Evolutionary conservation across 2,113 vertebrate species (phyloP).

Genomic region (Podocnemis expansa): DNA sequence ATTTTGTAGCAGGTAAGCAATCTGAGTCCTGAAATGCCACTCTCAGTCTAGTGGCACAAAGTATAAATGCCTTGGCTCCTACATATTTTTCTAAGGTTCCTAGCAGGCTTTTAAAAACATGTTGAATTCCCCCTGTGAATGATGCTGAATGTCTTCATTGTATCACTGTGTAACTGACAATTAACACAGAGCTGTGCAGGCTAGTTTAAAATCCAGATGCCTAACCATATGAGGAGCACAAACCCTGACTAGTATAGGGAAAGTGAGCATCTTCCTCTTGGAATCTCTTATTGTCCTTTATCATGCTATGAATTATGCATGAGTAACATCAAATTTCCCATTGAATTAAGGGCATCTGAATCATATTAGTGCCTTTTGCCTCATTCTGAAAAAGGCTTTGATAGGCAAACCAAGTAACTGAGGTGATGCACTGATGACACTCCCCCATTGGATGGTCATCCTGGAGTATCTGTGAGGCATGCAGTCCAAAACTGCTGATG

Average conservation of each 20-base stretch:
- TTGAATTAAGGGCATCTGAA: conserved; percentile 11
- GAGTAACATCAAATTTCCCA: conserved; percentile 35
- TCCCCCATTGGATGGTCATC: background rate
- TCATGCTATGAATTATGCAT: conserved; percentile 28
- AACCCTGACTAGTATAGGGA: background rate
- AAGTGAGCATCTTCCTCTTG: background rate
- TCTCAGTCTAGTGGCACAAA: background rate
- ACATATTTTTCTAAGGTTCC: background rate
- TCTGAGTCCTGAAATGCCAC: background rate
- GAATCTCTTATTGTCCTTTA: conserved; percentile 1
- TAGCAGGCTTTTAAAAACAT: background rate
- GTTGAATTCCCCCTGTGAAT: background rate
- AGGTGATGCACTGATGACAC: background rate
- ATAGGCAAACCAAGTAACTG: conserved; percentile 4
- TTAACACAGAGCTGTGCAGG: background rate
- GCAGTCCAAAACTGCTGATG: background rate
- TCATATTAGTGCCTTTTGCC: background rate
- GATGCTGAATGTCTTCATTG: background rate
- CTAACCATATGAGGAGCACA: background rate
- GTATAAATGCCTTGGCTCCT: background rate
- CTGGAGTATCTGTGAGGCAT: background rate
- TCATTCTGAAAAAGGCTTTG: background rate
- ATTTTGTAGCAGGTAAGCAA: conserved; percentile 95
- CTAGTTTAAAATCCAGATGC: background rate
- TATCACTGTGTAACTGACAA: background rate